Conservation (phyloP, 2,113 vertebrate genomes). For the Oryzias woworae region DNA sequence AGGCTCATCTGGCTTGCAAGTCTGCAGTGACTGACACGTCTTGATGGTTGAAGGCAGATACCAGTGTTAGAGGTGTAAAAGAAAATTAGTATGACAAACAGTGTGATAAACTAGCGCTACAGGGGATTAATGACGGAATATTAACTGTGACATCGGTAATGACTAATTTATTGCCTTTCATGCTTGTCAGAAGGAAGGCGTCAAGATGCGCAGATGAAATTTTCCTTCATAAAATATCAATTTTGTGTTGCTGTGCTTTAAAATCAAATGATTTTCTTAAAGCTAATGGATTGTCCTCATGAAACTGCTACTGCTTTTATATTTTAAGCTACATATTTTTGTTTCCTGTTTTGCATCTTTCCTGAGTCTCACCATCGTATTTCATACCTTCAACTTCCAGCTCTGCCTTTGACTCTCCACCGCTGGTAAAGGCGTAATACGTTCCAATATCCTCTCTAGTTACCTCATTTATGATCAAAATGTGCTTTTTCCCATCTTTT, state of each 20-base stretch:
- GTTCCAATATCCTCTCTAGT: conserved; percentile 79
- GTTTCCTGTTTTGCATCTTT: background rate
- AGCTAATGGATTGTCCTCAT: background rate
- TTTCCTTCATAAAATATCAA: conserved; percentile 18
- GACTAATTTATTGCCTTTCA: conserved; percentile 53
- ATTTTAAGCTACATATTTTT: background rate
- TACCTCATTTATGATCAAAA: conserved; percentile 86
- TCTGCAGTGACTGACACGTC: background rate
- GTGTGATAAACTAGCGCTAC: conserved; percentile 35
- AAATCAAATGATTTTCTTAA: background rate
- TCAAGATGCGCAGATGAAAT: conserved; percentile 37
- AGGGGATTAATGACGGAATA: conserved; percentile 31
- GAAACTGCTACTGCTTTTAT: too few relatives aligned
- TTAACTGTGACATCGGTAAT: conserved; percentile 51
- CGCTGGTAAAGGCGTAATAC: conserved; percentile 84
- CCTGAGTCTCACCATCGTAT: background rate
- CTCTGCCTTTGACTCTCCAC: conserved; percentile 86
- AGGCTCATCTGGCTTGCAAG: conserved; percentile 15
- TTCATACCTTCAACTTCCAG: conserved; percentile 86
- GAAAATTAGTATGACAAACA: conserved; percentile 43
- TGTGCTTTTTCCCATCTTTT: conserved; percentile 87
- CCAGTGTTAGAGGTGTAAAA: conserved; percentile 44
- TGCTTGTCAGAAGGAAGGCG: conserved; percentile 56
- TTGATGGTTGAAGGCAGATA: conserved; percentile 12
- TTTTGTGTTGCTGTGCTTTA: conserved; percentile 10